phyloP scores from a whole-genome alignment of 2,113 vertebrate genomes.

The Pyrgilauda ruficollis region DNA sequence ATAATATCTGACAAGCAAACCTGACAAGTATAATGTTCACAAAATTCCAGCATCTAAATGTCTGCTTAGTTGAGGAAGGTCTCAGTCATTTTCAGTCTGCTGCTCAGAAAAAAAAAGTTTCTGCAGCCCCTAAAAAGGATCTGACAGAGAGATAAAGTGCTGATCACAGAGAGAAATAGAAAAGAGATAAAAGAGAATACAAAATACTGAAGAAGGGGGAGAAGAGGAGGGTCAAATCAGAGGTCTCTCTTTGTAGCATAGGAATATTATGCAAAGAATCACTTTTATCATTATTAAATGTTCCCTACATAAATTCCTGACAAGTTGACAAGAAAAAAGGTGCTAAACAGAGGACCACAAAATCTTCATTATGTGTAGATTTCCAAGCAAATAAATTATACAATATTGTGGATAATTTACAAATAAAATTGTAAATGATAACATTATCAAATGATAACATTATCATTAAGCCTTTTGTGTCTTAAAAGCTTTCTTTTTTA shows the following conservation, averaged over 20 bases:
- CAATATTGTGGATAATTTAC: not conserved
- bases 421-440: not conserved
- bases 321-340: not conserved
- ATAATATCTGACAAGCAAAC: not conserved
- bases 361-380: not conserved
- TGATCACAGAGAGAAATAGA: not conserved
- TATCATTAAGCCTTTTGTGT: not conserved
- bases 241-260: slow-evolving; percentile 18
- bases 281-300: not conserved
- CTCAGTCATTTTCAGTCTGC: not conserved
- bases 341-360: not conserved
- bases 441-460: not conserved
- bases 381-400: not conserved
- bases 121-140: not conserved
- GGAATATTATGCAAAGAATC: slow-evolving; percentile 23
- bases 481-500: not conserved
- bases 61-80: not conserved
- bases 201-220: not conserved
- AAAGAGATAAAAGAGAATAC: slow-evolving; percentile 33
- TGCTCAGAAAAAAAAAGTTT: not conserved
- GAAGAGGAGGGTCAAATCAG: not conserved
- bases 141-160: slow-evolving; percentile 16
- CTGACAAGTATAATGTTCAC: not conserved
- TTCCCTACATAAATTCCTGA: not conserved
- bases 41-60: not conserved